These are phyloP conservation scores for Ia io DNA, from an alignment of 2,113 vertebrate species.

Conservation along the genomic window DNA sequence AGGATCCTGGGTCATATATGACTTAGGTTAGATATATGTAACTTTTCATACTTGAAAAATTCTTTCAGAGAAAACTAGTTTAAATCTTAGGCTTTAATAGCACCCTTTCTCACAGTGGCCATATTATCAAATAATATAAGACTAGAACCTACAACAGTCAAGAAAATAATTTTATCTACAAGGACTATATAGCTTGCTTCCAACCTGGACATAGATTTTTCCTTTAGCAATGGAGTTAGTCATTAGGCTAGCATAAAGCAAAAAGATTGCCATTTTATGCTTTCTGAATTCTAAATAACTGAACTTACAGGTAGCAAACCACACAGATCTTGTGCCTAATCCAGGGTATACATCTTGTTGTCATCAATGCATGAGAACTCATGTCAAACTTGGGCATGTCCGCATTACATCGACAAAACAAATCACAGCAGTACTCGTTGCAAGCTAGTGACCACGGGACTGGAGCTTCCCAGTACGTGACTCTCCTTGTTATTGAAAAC, in stretches of 20 bases:
- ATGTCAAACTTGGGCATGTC: slow-evolving; percentile 83
- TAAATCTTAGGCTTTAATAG: slow-evolving; percentile 34
- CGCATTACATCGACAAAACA: slow-evolving; percentile 87
- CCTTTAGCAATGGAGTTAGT: background rate
- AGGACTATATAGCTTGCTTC: background rate
- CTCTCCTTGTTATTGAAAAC: background rate
- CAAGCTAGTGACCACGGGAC: background rate
- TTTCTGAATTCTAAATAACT: slow-evolving; percentile 30
- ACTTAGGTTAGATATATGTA: slow-evolving; percentile 18
- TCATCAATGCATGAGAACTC: slow-evolving; percentile 84
- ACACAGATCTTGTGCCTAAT: slow-evolving; percentile 89
- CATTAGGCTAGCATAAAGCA: slow-evolving; percentile 41
- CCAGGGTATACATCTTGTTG: slow-evolving; percentile 81
- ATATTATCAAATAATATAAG: slow-evolving; percentile 32
- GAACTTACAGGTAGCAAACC: slow-evolving; percentile 66
- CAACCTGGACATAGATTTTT: background rate
- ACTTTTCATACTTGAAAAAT: slow-evolving; percentile 9
- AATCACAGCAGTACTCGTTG: slow-evolving; percentile 82
- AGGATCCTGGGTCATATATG: background rate
- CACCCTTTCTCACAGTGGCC: slow-evolving; percentile 60
- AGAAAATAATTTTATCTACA: background rate
- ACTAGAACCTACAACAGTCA: background rate
- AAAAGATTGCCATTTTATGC: slow-evolving; percentile 41
- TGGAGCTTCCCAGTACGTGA: background rate
- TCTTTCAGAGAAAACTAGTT: slow-evolving; percentile 61